A percentile compares a stretch with the other conserved stretches of the same genome.
Conservation (phyloP, 2,113 vertebrate genomes). For the Haplotaxodon microlepis region DNA sequence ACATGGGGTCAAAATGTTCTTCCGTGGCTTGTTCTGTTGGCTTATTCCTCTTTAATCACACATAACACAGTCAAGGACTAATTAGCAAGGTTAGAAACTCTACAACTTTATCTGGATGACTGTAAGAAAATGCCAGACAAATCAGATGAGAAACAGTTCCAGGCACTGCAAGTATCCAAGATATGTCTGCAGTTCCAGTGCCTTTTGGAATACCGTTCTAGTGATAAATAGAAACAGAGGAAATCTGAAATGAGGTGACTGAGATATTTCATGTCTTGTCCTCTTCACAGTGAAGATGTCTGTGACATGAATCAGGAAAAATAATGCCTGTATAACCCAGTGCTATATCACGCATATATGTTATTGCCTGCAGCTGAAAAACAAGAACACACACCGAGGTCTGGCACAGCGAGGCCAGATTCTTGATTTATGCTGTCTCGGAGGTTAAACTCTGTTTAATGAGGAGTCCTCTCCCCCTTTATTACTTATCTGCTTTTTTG, state of each 20-base stretch:
- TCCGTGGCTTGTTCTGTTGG: slow-evolving; percentile 30
- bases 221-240: slow-evolving; percentile 32
- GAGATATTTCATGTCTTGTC: slow-evolving; percentile 19
- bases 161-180: not conserved
- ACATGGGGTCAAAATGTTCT: slow-evolving; percentile 32
- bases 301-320: not conserved
- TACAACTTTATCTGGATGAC: not conserved
- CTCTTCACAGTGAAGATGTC: not conserved
- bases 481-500: not conserved
- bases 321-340: not conserved
- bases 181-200: slow-evolving; percentile 14
- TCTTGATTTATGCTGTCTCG: slow-evolving; percentile 12
- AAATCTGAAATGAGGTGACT: slow-evolving; percentile 42
- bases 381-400: not conserved
- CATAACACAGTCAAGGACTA: not conserved
- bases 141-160: not conserved
- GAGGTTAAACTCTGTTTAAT: slow-evolving; percentile 21
- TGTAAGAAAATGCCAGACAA: slow-evolving; percentile 3
- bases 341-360: not conserved
- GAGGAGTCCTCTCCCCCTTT: not conserved
- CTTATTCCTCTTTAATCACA: not conserved
- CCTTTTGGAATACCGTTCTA: slow-evolving; percentile 18
- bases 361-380: not conserved
- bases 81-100: slow-evolving; percentile 7
- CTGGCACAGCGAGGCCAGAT: not conserved